Evolutionary conservation across 2,888 invertebrate species (phyloP).

Genomic region (Himalopsyche anomala): DNA sequence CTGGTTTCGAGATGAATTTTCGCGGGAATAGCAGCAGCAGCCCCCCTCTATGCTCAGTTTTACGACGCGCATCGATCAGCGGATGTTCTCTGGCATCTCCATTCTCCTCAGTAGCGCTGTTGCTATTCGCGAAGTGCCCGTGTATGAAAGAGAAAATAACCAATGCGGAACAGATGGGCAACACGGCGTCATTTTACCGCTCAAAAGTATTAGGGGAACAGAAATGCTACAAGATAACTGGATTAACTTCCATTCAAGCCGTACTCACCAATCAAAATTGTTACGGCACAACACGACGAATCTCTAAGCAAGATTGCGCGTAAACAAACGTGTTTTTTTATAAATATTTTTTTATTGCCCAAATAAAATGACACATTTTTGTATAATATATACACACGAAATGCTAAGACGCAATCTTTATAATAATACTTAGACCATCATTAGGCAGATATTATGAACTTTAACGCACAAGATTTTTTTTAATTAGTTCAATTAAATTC

Average conservation of each 20-base stretch:
- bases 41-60: constrained; percentile 12
- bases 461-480: too few relatives aligned
- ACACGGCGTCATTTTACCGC: constrained; percentile 60
- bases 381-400: too few relatives aligned
- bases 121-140: constrained; percentile 37
- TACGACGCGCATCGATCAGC: constrained; percentile 22
- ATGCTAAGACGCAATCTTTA: too few relatives aligned
- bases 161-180: constrained; percentile 49
- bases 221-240: constrained; percentile 44
- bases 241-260: background rate
- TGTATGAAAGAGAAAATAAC: constrained; percentile 38
- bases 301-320: too few relatives aligned
- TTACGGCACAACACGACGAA: too few relatives aligned
- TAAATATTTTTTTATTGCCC: too few relatives aligned
- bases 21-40: constrained; percentile 45
- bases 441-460: too few relatives aligned
- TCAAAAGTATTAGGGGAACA: constrained; percentile 60
- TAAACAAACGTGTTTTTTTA: too few relatives aligned
- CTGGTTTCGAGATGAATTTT: constrained; percentile 27
- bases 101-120: constrained; percentile 39
- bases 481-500: too few relatives aligned
- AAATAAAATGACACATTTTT: too few relatives aligned
- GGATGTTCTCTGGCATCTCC: constrained; percentile 14
- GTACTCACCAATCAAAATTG: too few relatives aligned
- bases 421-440: too few relatives aligned